Percentiles rank a stretch among this genome's conserved stretches.
Conservation (phyloP, 2,113 vertebrate species). For the Megaceryle torquata region DNA sequence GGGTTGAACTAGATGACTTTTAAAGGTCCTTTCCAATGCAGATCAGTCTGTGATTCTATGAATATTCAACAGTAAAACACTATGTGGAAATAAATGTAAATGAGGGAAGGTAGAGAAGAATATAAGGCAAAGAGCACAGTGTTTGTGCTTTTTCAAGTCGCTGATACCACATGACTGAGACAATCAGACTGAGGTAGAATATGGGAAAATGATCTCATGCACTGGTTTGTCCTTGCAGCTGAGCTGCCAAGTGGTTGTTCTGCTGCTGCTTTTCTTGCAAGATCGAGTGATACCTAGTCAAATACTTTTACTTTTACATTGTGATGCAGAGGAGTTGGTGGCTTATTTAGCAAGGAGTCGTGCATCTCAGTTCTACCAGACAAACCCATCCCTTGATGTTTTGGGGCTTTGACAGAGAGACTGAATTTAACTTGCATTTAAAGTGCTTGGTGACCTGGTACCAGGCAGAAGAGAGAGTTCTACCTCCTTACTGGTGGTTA, state of each 20-base stretch:
- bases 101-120: not conserved
- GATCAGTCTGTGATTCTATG: not conserved
- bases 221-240: not conserved
- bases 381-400: not conserved
- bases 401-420: not conserved
- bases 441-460: not conserved
- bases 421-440: not conserved
- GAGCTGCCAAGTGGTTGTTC: not conserved
- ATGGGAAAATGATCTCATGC: not conserved
- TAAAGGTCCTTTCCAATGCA: not conserved
- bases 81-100: not conserved
- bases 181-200: not conserved
- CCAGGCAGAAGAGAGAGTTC: not conserved
- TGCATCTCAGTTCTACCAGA: not conserved
- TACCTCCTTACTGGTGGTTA: not conserved
- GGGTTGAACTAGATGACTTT: not conserved
- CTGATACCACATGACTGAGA: not conserved
- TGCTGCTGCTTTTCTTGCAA: not conserved
- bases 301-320: not conserved
- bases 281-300: not conserved
- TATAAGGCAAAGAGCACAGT: not conserved
- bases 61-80: not conserved
- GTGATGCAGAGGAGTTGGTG: not conserved
- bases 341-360: not conserved
- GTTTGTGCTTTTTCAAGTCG: not conserved